Evolutionary conservation across 2,113 vertebrate species (phyloP), one percentile per base, ranked within the genome.

Genomic region (Lampris incognitus): DNA sequence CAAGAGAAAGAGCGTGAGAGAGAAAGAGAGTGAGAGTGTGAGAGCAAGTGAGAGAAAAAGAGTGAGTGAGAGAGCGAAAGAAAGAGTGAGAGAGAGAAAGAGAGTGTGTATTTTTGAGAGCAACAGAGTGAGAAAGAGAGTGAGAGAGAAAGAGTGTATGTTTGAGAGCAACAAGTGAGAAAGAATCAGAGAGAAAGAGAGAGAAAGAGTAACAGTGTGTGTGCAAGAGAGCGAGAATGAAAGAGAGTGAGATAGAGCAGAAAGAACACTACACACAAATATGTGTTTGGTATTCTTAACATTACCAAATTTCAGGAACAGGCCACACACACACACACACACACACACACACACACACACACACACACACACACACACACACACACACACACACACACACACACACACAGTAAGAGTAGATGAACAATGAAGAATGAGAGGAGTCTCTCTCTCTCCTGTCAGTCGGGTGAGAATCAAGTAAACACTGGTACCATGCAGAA

Each of bases 401-500:
- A 46, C 6, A 7, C 51, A 54, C 9, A 54, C 1, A 41, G 44
- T 9, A 50, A 13, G 42, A 9, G 7, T 3, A 24, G 36, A 56
- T 9, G 11, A 11, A 46, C 2, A 1, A 51, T 49, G 37, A 72
- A 69, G 74, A 72, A 44, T 46, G 9, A 62, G 44, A 41, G 6
- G 50, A 42, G 5, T 36, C 65, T 79, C 76, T 76, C 77, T 86
- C 51, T 79, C 55, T 37, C 64, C 24, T 44, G 63, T 39, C 24
- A 51, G 63, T 74, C 57, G 74, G 72, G 61, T 71, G 57, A 65
- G 66, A 10, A 52, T 44, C 42, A 72, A 83, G 67, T 69, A 70
- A 72, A 70, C 64, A 1, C 37, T 48, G 74, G 82, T 81, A 87
- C 87, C 83, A 72, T 82, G 88, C 83, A 77, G 71, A 81, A 85